Evolutionary conservation across 2,888 invertebrate species (phyloP), one percentile per base, ranked within the genome.

Genomic region (Mimachlamys varia): DNA sequence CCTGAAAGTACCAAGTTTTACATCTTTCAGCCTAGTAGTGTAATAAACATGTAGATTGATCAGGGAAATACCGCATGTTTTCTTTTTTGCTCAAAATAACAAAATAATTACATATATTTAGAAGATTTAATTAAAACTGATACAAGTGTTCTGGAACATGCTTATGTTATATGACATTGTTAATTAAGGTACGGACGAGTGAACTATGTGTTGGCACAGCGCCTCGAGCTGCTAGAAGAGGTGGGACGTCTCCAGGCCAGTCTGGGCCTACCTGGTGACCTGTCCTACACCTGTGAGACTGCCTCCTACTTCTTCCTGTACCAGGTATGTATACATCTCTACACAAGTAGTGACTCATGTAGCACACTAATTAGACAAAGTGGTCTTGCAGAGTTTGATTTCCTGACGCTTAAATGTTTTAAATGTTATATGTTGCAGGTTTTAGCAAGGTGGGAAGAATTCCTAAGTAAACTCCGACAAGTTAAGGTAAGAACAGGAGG

Each of bases 261-360:
- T 1, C 97, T 99, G 90, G 98, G 98, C n/a, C 95, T 96, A 27
- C 90, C 93, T 0, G 96, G 96, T 0, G 96, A 97, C 92, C 95
- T 96, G 93, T 95, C 96, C 3, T 99, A 99, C 96, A 99, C 99
- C 0, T 99, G 99, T 97, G 99, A 99, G 97, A 99, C 99, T 0
- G 99, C 99, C 0, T 99, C 99, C 15, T 98, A 99, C 97, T 99
- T 99, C 97, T 99, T 98, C 97, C 98, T 99, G 89, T 99, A 99
- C 97, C 99, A 99, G 94, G 97, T 97, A 87, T 53, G 89, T 87
- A 33, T 0, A 22, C 58, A 13, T n/a, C 50, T 19, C 27, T 44
- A 27, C 1, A n/a, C 0, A 44, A 53, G 3, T 53, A 53, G 53
- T 17, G 13, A 53, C 44, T 44, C 4, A 44, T 44, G 44, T 44